Conservation (phyloP, 2,888 invertebrate species). For the Copidosoma aretas region DNA sequence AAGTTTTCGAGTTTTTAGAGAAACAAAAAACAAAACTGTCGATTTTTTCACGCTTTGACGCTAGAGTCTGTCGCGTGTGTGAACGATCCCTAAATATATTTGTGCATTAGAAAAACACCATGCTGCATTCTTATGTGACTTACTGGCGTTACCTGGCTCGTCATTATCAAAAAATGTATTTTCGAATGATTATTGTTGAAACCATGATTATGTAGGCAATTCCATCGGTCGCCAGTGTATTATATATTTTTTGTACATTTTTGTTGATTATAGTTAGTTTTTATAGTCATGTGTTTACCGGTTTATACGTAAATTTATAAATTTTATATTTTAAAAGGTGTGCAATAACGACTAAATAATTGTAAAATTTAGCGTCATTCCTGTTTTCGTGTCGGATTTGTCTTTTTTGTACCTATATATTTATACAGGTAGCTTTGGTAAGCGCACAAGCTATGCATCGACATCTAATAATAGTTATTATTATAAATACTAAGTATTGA, state of each 20-base stretch:
- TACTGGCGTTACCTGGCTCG: constrained; percentile 49
- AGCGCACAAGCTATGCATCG: constrained; percentile 24
- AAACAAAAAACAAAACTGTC: constrained; percentile 29
- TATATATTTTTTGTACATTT: not conserved
- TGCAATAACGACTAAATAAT: constrained; percentile 8
- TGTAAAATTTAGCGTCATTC: constrained; percentile 9
- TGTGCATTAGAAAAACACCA: constrained; percentile 33
- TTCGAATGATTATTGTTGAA: too few species aligned
- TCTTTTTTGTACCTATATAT: constrained; percentile 26
- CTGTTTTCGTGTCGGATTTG: constrained; percentile 1
- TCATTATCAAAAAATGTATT: not conserved
- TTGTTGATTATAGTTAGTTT: constrained; percentile 2
- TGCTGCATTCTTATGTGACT: constrained; percentile 41
- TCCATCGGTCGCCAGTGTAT: not conserved
- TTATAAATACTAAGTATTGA: constrained; percentile 45
- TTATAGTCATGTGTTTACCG: constrained; percentile 5
- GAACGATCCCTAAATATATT: constrained; percentile 36
- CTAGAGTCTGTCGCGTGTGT: constrained; percentile 31
- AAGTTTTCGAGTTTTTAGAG: constrained; percentile 34
- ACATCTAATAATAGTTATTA: constrained; percentile 36
- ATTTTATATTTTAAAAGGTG: constrained; percentile 7
- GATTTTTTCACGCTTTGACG: constrained; percentile 40
- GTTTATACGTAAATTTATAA: constrained; percentile 6
- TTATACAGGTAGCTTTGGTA: constrained; percentile 27
- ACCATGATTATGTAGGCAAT: not conserved